These are phyloP conservation scores for Tragelaphus buxtoni DNA, from an alignment of 2,113 vertebrate genomes.

Conservation along the genomic window DNA sequence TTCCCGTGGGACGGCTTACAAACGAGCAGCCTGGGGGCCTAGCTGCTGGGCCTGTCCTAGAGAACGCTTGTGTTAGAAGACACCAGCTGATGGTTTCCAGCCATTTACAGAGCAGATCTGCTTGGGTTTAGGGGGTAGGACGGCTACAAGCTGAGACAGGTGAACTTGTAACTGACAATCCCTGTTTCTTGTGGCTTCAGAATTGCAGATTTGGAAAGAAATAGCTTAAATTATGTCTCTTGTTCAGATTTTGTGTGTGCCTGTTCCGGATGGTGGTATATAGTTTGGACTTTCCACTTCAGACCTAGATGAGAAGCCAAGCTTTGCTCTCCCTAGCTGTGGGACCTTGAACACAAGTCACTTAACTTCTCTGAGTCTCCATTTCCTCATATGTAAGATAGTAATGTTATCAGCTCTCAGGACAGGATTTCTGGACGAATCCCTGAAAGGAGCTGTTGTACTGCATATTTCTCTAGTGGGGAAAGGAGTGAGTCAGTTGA, in stretches of 20 bases:
- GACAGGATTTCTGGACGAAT: neutral
- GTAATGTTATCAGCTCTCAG: neutral
- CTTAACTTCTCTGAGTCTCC: neutral
- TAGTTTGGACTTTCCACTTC: neutral
- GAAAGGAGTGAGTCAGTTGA: fast-evolving
- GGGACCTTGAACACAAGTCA: neutral
- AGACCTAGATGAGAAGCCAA: neutral
- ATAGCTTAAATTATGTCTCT: neutral
- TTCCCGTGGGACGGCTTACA: neutral
- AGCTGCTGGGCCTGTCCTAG: neutral
- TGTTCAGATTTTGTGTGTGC: neutral
- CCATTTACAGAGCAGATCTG: neutral
- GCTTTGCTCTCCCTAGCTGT: neutral
- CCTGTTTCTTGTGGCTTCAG: neutral
- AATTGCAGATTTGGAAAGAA: neutral
- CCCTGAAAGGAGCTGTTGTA: neutral
- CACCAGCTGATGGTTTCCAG: neutral
- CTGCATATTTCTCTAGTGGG: neutral
- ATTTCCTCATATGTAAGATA: neutral
- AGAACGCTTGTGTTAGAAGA: neutral
- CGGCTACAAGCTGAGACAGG: neutral
- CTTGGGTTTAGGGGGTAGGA: neutral
- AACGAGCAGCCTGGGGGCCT: neutral
- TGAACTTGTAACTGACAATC: neutral
- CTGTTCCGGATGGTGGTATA: neutral